These are phyloP conservation scores for Cryptotermes secundus DNA, from an alignment of 1,140 invertebrate species.

Conservation along the genomic window DNA sequence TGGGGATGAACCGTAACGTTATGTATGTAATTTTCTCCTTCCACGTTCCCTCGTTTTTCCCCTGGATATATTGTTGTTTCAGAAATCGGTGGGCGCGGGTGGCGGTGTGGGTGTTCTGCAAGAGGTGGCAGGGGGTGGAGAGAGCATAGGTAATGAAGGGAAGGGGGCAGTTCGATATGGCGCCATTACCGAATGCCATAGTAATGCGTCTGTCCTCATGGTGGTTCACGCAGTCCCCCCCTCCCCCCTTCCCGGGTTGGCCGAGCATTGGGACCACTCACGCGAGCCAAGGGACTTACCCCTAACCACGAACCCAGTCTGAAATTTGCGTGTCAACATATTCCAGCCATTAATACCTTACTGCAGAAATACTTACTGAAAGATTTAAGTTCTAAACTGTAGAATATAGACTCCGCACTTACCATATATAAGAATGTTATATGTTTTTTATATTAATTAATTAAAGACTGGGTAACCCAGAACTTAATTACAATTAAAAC, in stretches of 20 bases:
- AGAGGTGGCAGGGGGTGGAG: not conserved
- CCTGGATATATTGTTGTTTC: not conserved
- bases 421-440: too few species aligned
- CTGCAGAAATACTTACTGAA: slow-evolving; percentile 7
- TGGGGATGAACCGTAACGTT: not conserved
- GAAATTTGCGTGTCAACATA: slow-evolving; percentile 6
- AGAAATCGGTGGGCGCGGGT: not conserved
- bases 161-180: slow-evolving; percentile 16
- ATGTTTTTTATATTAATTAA: too few species aligned
- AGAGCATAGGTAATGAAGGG: not conserved
- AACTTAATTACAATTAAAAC: too few species aligned
- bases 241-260: not conserved
- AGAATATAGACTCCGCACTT: too few species aligned
- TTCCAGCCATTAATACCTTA: not conserved
- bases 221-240: not conserved
- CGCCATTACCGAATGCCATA: slow-evolving; percentile 18
- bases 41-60: not conserved
- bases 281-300: not conserved
- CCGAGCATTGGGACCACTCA: not conserved
- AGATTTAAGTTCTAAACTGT: not conserved
- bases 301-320: not conserved
- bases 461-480: too few species aligned
- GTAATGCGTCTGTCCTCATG: not conserved
- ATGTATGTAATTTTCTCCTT: slow-evolving; percentile 12
- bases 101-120: not conserved